Evolutionary conservation across 1,140 invertebrate genomes (phyloP).

Genomic region (Drosophila bocki): DNA sequence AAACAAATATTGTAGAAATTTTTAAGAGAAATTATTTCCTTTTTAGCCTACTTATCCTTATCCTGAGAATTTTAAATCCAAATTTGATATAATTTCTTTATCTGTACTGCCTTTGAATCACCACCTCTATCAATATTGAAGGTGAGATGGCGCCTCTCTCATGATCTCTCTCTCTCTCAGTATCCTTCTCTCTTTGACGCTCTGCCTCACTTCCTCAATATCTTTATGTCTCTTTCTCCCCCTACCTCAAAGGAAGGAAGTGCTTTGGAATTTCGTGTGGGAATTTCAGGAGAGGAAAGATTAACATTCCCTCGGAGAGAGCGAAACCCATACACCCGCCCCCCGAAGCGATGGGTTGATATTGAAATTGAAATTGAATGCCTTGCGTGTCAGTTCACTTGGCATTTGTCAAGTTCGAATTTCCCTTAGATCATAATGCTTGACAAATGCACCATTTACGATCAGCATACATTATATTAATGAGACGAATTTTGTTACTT

Average conservation of each 20-base stretch:
- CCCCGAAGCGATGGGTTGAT: conserved; percentile 30
- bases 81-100: background rate
- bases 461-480: conserved; percentile 47
- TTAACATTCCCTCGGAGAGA: conserved; percentile 18
- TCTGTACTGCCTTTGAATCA: conserved; percentile 11
- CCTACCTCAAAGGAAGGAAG: background rate
- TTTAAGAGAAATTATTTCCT: too few relatives aligned
- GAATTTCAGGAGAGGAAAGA: background rate
- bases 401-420: conserved; percentile 53
- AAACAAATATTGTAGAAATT: too few relatives aligned
- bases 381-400: conserved; percentile 27
- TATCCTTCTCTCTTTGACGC: background rate
- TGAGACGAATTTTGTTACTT: conserved; percentile 1
- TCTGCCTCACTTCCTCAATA: background rate
- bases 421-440: conserved; percentile 25
- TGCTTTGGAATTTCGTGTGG: conserved; percentile 10
- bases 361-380: conserved; percentile 40
- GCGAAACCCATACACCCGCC: conserved; percentile 16
- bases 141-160: conserved; percentile 12
- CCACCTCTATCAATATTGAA: conserved; percentile 51
- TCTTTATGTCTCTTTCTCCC: too few relatives aligned
- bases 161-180: background rate
- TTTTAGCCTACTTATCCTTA: background rate
- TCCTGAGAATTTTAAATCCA: background rate
- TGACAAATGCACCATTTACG: conserved; percentile 43